Conservation (phyloP, 2,113 vertebrate species). For the Platichthys flesus region DNA sequence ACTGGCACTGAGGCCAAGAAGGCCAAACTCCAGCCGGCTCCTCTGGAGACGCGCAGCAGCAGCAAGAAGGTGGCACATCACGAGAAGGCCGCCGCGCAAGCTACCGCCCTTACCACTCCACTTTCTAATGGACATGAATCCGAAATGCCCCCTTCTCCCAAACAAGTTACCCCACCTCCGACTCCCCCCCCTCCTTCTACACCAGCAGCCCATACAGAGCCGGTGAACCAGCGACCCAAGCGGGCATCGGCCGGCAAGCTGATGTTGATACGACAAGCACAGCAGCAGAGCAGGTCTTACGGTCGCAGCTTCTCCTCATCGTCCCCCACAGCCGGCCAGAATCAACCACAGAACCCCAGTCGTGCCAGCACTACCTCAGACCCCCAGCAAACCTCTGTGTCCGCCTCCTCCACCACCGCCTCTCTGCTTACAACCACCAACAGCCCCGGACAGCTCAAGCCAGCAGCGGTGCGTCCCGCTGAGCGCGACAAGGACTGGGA, state of each 20-base stretch:
- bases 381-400: slow-evolving; percentile 84
- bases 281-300: slow-evolving; percentile 91
- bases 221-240: slow-evolving; percentile 85
- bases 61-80: slow-evolving; percentile 84
- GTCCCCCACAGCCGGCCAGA: slow-evolving; percentile 68
- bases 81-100: slow-evolving; percentile 64
- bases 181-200: slow-evolving; percentile 58
- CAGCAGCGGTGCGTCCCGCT: slow-evolving; percentile 81
- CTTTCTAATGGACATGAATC: slow-evolving; percentile 87
- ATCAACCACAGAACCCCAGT: slow-evolving; percentile 69
- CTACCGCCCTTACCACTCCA: slow-evolving; percentile 82
- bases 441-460: slow-evolving; percentile 83
- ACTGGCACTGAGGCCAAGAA: slow-evolving; percentile 75
- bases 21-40: slow-evolving; percentile 71
- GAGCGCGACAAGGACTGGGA: slow-evolving; percentile 74
- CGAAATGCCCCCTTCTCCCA: slow-evolving; percentile 69
- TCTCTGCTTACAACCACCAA: slow-evolving; percentile 48
- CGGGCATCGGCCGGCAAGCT: slow-evolving; percentile 91
- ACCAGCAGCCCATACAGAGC: slow-evolving; percentile 86
- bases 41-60: slow-evolving; percentile 88
- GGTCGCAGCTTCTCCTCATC: slow-evolving; percentile 77
- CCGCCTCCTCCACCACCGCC: slow-evolving; percentile 51
- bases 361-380: slow-evolving; percentile 93
- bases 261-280: slow-evolving; percentile 91
- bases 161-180: slow-evolving; percentile 55